phyloP scores from a whole-genome alignment of 2,797 vertebrate species.

The Oryzias sinensis region DNA sequence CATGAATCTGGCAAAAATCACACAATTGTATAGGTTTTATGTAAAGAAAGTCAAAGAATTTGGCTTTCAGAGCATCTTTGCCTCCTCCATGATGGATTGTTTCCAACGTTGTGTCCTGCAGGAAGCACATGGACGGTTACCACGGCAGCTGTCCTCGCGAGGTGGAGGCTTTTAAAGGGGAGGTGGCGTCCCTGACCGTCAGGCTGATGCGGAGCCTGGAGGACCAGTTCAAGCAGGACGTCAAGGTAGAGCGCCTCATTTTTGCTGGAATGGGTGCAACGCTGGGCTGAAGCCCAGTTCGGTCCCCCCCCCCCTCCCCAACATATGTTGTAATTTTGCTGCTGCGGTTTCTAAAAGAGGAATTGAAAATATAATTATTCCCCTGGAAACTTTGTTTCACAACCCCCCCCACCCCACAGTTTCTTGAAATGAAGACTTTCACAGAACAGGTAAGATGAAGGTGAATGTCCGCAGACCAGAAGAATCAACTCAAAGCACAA shows the following conservation, averaged over 20 bases:
- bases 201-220: constrained; percentile 53
- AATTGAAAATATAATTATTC: not conserved
- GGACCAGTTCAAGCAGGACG: constrained; percentile 63
- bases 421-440: not conserved
- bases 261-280: too few relatives aligned
- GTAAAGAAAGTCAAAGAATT: too few relatives aligned
- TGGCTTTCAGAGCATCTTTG: too few relatives aligned
- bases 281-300: not conserved
- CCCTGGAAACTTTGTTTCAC: accelerated
- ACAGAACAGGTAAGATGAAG: not conserved
- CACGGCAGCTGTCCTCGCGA: constrained; percentile 19
- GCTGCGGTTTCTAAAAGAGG: constrained; percentile 16
- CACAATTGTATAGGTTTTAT: too few relatives aligned
- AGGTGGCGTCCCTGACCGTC: constrained; percentile 44
- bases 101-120: constrained; percentile 23
- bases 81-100: too few relatives aligned
- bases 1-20: too few relatives aligned
- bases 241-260: constrained; percentile 51
- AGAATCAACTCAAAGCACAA: not conserved
- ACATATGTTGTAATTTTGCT: accelerated
- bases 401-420: not conserved
- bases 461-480: not conserved
- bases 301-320: not conserved
- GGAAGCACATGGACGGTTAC: constrained; percentile 65
- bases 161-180: constrained; percentile 47